Base-by-base conservation (phyloP, 2,888 invertebrate species). In the Epinotia bilunana region DNA sequence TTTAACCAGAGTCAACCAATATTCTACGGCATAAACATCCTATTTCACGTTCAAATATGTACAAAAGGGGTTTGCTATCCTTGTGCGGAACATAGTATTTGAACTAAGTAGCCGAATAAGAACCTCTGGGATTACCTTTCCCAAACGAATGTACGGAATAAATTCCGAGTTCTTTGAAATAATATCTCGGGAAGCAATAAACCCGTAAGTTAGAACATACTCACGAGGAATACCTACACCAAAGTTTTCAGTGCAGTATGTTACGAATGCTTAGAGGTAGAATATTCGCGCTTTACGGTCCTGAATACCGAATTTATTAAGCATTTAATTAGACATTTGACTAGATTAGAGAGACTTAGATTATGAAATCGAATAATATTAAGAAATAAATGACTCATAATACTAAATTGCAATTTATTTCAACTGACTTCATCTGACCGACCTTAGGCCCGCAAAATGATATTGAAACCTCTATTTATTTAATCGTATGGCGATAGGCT, bases 171-270 rank as follows among this genome's bases (percentile, higher is more conserved):
- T 91, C 92, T 91, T 90, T 91, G 92, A 93, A 91, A 93, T 93
- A 93, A 93, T 92, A 92, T 92, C 90, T 89, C 85, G 82, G 84
- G 84, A 89, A 89, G 92, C 90, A 89, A 93, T 93, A 93, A 93
- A 93, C 90, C 90, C 88, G 89, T 85, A 92, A 92, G 90, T 92
- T 91, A 87, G 89, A 89, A 90, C 87, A 90, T 86, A 89, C 89
- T 90, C 87, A 83, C 82, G 88, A 88, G 90, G 88, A 88, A 91
- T 88, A n/a, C n/a, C n/a, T n/a, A 88, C 87, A 90, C 86, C 88
- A 87, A 92, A 93, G 90, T 92, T 93, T 92, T 86, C 88, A 87
- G 81, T 86, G 86, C 85, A 86, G 86, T 89, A 89, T 88, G 85
- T 88, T 84, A 68, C 61, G 83, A 82, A 87, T 86, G 85, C 84